Evolutionary conservation across 2,113 vertebrate genomes (phyloP).

Genomic region (Amphiprion ocellaris): DNA sequence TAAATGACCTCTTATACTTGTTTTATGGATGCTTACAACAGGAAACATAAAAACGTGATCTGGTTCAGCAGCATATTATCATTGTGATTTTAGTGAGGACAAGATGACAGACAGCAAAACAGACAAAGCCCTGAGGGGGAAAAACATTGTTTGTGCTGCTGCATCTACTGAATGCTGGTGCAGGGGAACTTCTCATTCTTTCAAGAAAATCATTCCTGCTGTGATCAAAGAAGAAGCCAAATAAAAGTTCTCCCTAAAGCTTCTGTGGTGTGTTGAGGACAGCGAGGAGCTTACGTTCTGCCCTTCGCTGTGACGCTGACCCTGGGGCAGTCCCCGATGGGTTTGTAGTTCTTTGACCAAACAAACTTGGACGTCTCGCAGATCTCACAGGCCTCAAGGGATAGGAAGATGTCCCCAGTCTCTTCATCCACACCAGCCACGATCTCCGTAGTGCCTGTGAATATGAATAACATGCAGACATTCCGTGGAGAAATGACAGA

Average conservation of each 20-base stretch:
- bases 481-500: neutral
- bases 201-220: neutral
- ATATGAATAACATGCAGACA: neutral
- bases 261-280: neutral
- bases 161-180: neutral
- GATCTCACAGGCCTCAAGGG: slow-evolving; percentile 91
- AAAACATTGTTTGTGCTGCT: neutral
- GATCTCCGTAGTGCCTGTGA: slow-evolving; percentile 91
- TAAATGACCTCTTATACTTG: neutral
- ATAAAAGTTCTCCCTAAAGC: neutral
- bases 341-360: slow-evolving; percentile 95
- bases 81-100: neutral
- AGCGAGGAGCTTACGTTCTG: slow-evolving; percentile 84
- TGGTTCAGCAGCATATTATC: neutral
- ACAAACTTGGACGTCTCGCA: slow-evolving; percentile 90
- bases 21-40: neutral
- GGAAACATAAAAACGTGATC: neutral
- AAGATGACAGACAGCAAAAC: neutral
- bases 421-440: slow-evolving; percentile 91
- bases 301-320: slow-evolving; percentile 84
- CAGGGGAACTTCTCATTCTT: neutral
- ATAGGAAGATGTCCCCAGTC: slow-evolving; percentile 92
- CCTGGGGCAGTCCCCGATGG: slow-evolving; percentile 84
- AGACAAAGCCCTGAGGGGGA: neutral
- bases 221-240: neutral